Percentiles rank a stretch among this genome's conserved stretches.
phyloP scores from a whole-genome alignment of 2,113 vertebrate genomes.

The Malurus alboscapulatus region DNA sequence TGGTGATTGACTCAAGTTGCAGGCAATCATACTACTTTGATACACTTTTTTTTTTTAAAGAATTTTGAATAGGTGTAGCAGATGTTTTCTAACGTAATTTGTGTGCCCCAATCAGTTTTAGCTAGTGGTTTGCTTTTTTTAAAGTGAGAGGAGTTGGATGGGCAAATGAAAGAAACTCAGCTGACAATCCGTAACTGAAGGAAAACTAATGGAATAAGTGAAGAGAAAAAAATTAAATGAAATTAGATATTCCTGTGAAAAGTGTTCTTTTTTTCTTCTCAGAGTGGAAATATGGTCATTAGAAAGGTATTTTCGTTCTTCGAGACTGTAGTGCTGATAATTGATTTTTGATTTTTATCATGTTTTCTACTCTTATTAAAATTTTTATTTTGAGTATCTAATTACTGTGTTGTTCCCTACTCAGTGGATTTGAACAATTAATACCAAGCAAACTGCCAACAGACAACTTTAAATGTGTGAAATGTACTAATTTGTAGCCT shows the following conservation, averaged over 20 bases:
- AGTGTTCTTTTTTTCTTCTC: conserved; percentile 20
- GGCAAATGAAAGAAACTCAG: conserved; percentile 44
- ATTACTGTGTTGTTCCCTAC: not conserved
- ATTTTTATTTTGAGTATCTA: not conserved
- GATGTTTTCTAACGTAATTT: conserved; percentile 12
- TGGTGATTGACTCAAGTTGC: not conserved
- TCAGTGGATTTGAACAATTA: not conserved
- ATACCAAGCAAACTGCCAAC: not conserved
- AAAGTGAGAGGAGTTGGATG: not conserved
- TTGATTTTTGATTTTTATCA: not conserved
- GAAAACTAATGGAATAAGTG: conserved; percentile 58
- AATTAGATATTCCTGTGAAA: conserved; percentile 78
- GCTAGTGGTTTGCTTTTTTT: not conserved
- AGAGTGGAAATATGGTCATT: conserved; percentile 43
- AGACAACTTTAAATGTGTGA: not conserved
- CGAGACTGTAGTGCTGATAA: not conserved
- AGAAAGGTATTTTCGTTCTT: conserved; percentile 42
- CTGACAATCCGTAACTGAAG: conserved; percentile 54
- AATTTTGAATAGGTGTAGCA: not conserved
- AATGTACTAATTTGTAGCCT: not conserved
- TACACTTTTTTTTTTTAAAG: not conserved
- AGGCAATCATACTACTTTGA: not conserved
- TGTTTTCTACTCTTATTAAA: conserved; percentile 35
- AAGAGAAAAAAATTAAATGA: conserved; percentile 69
- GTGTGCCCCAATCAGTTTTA: not conserved